Base-by-base conservation (phyloP, 2,113 vertebrate species). In the Etheostoma spectabile region DNA sequence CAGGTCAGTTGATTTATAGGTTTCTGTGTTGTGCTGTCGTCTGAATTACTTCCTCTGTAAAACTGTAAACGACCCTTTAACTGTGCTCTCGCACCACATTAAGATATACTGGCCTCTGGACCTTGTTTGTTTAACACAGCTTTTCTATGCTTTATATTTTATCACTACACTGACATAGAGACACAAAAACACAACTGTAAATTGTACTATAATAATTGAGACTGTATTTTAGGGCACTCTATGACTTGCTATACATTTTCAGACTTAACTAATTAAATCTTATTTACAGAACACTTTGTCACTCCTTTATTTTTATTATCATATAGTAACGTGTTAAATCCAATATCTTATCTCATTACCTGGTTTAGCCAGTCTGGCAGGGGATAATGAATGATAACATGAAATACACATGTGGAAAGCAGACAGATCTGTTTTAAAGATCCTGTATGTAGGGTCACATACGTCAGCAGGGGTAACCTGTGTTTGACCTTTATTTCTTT, bases 91-190 rank as follows among this genome's bases (percentile, higher is more conserved):
- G 92, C 94, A 94, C 93, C 92, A 91, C 89, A 84, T 87, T 92
- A 90, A 93, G 88, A 94, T 93, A 94, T 91, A 92, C 91, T 83
- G 93, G 88, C 94, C 91, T 91, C 89, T 94, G 95, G 94, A 96
- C 94, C 95, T 96, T 87, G 85, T 95, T 93, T 96, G 94, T 96
- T 96, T 96, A 95, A 91, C 95, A 86, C 94, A 89, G 94, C 95
- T 97, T 98, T 97, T 90, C 74, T 97, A 93, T 95, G 96, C 95
- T 94, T 94, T 96, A 93, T 94, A 97, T 97, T 97, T 96, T 97
- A 87, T 94, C 86, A 78, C 76, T 62, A 87, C 69, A 92, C 93
- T 83, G 94, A 95, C 65, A 80, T 92, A 90, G 91, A 95, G 94
- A 90, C 53, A 84, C 86, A 75, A 77, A 84, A 81, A 76, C 48